Evolutionary conservation across 2,113 vertebrate species (phyloP), one percentile per base, ranked within the genome.

Genomic region (Scophthalmus maximus): DNA sequence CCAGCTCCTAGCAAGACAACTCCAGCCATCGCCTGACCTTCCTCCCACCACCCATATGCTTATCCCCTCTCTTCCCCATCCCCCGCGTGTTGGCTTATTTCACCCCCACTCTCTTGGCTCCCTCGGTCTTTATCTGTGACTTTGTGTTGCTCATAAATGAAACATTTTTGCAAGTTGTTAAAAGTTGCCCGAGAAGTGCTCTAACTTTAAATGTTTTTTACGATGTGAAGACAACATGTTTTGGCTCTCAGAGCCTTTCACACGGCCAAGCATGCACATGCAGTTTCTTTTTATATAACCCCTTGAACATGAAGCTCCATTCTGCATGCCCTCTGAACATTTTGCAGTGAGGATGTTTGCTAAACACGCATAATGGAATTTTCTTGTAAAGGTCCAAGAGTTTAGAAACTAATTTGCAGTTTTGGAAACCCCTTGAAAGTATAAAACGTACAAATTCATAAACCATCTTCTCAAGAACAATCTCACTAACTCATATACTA

Each of bases 1-100:
- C 47, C 22, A 26, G 71, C 62, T 83, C 57, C 27, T 8, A 55
- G 67, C 67, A 15, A 66, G 65, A 60, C 71, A 62, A 63, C 27
- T 25, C 34, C 59, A 46, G 42, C 36, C 36, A 40, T 44, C 7
- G 42, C 18, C 42, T n/a, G 18, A 18, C 73, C 38, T 34, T 57
- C 20, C 8, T 2, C 20, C 20, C 12, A 23, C 38, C 5, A 3
- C n/a, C 56, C 38, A 11, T 46, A 20, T 18, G n/a, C n/a, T n/a
- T n/a, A n/a, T n/a, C n/a, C n/a, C 32, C 67, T 15, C 42, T n/a
- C 18, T 17, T 1, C 20, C 3, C 47, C 53, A 22, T 51, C 27
- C 27, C 34, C 40, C n/a, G n/a, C n/a, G n/a, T n/a, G 26, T 44
- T 44, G 1, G 4, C 17, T 40, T 40, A 5, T 40, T 17, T 40